Evolutionary conservation across 2,888 invertebrate genomes (phyloP).

Genomic region (Zhengitettix transpicula): DNA sequence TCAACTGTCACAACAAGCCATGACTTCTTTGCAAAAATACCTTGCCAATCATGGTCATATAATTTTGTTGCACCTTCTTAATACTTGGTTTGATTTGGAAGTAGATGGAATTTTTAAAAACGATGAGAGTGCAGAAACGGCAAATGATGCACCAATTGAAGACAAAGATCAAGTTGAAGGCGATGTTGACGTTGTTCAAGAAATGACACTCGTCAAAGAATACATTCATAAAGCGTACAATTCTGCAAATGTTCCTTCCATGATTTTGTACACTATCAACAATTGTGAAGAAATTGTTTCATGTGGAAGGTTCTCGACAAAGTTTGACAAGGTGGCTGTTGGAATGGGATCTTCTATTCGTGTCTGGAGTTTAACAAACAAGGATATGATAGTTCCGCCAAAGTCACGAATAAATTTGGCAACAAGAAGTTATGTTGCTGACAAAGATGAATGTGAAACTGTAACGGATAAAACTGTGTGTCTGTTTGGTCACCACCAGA

Average conservation of each 20-base stretch:
- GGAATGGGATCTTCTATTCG: slow-evolving; percentile 54
- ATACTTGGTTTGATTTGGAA: background rate
- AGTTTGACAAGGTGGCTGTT: slow-evolving; percentile 37
- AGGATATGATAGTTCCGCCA: background rate
- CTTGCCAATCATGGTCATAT: slow-evolving; percentile 52
- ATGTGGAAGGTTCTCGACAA: slow-evolving; percentile 24
- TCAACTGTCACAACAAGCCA: slow-evolving; percentile 28
- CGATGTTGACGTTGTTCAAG: too few relatives aligned
- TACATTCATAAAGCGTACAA: background rate
- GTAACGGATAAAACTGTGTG: background rate
- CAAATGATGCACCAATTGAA: background rate
- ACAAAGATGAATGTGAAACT: too few relatives aligned
- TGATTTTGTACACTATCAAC: background rate
- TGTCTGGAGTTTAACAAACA: slow-evolving; percentile 43
- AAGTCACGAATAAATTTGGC: background rate
- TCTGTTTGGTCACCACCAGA: slow-evolving; percentile 54
- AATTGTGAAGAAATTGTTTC: slow-evolving; percentile 24
- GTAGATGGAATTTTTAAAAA: background rate
- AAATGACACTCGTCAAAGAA: too few relatives aligned
- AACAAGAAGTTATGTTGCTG: too few relatives aligned
- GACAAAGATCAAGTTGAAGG: background rate
- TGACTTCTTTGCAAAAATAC: slow-evolving; percentile 44
- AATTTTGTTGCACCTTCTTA: slow-evolving; percentile 36
- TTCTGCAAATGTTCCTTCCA: background rate
- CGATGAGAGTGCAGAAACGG: too few relatives aligned